phyloP scores from a whole-genome alignment of 2,113 vertebrate genomes.

The Oreochromis spilurus region DNA sequence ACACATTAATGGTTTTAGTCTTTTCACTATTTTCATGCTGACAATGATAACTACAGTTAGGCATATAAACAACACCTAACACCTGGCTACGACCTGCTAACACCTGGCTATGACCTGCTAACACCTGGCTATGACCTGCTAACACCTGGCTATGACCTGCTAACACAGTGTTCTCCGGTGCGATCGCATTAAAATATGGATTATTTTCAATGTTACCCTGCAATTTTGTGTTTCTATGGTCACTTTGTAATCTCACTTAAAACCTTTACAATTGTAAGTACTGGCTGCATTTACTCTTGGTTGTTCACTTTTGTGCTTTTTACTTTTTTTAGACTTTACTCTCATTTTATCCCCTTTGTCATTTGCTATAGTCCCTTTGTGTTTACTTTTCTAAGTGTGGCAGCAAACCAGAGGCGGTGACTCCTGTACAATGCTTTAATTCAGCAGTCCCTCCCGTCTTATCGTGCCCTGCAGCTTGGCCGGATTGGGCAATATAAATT shows the following conservation, averaged over 20 bases:
- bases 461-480: conserved; percentile 71
- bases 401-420: conserved; percentile 8
- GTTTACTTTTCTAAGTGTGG: not conserved
- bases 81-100: not conserved
- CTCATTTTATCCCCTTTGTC: not conserved
- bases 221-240: not conserved
- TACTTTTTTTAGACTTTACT: not conserved
- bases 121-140: not conserved
- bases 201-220: not conserved
- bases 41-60: not conserved
- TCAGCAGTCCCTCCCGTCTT: conserved; percentile 59
- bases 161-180: not conserved
- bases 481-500: conserved; percentile 74
- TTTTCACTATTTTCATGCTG: not conserved
- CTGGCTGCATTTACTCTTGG: not conserved
- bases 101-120: not conserved
- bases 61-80: not conserved
- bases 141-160: not conserved
- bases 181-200: not conserved
- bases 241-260: not conserved
- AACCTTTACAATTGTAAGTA: not conserved
- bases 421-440: conserved; percentile 42
- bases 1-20: not conserved
- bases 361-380: conserved; percentile 7
- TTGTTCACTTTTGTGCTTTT: not conserved